Base-by-base conservation (phyloP, 2,888 invertebrate species). In the Ormyrus rosae region DNA sequence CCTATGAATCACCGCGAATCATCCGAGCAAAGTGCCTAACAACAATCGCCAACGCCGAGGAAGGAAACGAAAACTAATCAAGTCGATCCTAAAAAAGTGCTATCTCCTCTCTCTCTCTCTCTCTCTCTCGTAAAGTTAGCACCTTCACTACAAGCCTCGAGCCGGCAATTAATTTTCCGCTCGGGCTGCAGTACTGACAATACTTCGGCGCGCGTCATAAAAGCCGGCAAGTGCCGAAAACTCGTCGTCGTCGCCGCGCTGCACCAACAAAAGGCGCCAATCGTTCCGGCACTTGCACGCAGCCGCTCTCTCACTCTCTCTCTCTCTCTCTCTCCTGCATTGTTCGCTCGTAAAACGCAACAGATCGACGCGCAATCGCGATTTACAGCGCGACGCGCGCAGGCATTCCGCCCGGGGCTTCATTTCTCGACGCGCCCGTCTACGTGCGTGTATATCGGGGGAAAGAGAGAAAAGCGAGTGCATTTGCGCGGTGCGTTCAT, bases 331-430 rank as follows among this genome's bases (percentile, higher is more conserved):
- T 34, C 34, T 34, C 2, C 34, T 63, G 48, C 55, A 56, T 34
- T 53, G 69, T 46, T 13, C 34, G 61, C 64, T 67, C 76, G 72
- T 80, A 76, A 80, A 80, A 71, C 55, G 48, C 55, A 50, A 64
- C 45, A 34, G 34, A 7, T 13, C 10, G 48, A 34, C 34, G 61
- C 48, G 63, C 70, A 56, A 80, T 64, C 74, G 74, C 69, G 74
- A 80, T 70, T 79, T 79, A 75, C 64, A 13, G 10, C 63, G 63
- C 34, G 56, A 9, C 46, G 64, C 51, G 19, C 50, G 50, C 56
- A 10, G 64, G 5, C 56, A 50, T 74, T 56, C 8, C 9, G 55
- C 68, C 55, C 13, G 10, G 70, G 45, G 51, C 46, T 45, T 50
- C 58, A 1, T 6, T 5, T 51, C 55, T n/a, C 55, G 58, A 9